Evolutionary conservation across 1,140 invertebrate species (phyloP).

Genomic region (Tachypleus tridentatus): DNA sequence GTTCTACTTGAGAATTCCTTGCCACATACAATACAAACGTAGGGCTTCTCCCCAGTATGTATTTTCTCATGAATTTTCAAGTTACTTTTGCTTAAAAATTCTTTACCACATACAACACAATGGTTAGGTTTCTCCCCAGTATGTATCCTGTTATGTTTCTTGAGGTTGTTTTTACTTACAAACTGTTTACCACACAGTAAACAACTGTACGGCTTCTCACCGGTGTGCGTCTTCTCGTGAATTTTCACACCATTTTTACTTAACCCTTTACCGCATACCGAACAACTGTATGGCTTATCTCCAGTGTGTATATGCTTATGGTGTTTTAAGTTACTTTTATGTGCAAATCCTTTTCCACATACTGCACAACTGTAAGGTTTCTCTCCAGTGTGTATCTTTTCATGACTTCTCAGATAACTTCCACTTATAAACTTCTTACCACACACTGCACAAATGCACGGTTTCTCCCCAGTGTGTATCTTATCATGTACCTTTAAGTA

Average conservation of each 20-base stretch:
- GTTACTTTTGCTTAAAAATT: neutral
- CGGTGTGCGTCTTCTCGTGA: neutral
- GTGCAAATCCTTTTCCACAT: neutral
- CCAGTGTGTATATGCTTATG: neutral
- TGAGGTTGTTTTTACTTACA: conserved; percentile 12
- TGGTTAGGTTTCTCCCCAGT: conserved; percentile 67
- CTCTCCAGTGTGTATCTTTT: too few species aligned
- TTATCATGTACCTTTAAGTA: too few species aligned
- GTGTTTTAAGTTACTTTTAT: too few species aligned
- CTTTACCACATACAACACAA: conserved; percentile 52
- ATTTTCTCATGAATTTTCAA: neutral
- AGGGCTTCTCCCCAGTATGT: neutral
- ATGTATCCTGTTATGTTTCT: conserved; percentile 24
- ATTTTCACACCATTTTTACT: neutral
- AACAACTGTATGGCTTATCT: neutral
- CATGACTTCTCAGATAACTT: too few species aligned
- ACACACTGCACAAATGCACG: too few species aligned
- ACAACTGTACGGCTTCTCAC: neutral
- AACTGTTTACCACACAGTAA: neutral
- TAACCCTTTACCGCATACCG: neutral
- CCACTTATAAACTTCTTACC: too few species aligned
- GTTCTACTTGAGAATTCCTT: neutral
- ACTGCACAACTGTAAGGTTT: neutral
- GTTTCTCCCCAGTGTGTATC: neutral
- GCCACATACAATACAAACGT: neutral